Conservation (phyloP, 2,888 invertebrate genomes). For the Geotrupes spiniger region DNA sequence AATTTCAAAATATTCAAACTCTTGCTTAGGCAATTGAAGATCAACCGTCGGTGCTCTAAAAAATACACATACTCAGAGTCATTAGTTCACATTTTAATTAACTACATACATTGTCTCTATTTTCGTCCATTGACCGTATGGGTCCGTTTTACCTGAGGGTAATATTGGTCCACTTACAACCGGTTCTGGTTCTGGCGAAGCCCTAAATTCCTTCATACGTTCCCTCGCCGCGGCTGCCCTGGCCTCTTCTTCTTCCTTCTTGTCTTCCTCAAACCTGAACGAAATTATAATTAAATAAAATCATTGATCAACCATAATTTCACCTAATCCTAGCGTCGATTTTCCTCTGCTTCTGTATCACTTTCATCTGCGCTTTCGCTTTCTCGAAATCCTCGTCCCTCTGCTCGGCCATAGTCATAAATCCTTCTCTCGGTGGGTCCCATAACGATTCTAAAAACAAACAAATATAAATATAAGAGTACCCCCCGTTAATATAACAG, state of each 20-base stretch:
- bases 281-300: too few relatives aligned
- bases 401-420: slow-evolving; percentile 65
- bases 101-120: slow-evolving; percentile 57
- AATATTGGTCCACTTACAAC: slow-evolving; percentile 54
- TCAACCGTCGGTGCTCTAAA: slow-evolving; percentile 54
- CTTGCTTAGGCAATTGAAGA: slow-evolving; percentile 66
- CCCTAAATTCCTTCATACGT: slow-evolving; percentile 48
- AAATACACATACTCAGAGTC: slow-evolving; percentile 12
- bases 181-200: slow-evolving; percentile 35
- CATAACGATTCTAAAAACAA: slow-evolving; percentile 67
- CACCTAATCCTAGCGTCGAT: slow-evolving; percentile 22
- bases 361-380: slow-evolving; percentile 49
- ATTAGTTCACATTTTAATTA: not conserved
- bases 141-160: slow-evolving; percentile 61
- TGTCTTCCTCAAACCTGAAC: slow-evolving; percentile 37
- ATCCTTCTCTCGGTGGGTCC: slow-evolving; percentile 73
- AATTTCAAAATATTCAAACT: slow-evolving; percentile 33
- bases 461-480: not conserved
- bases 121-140: slow-evolving; percentile 76
- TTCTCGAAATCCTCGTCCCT: slow-evolving; percentile 53
- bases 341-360: slow-evolving; percentile 36
- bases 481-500: slow-evolving; percentile 1
- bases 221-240: slow-evolving; percentile 52
- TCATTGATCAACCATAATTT: too few relatives aligned
- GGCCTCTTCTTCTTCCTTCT: slow-evolving; percentile 54